Base-by-base conservation (phyloP, 2,888 invertebrate genomes). In the Prosopocoilus inquinatus region DNA sequence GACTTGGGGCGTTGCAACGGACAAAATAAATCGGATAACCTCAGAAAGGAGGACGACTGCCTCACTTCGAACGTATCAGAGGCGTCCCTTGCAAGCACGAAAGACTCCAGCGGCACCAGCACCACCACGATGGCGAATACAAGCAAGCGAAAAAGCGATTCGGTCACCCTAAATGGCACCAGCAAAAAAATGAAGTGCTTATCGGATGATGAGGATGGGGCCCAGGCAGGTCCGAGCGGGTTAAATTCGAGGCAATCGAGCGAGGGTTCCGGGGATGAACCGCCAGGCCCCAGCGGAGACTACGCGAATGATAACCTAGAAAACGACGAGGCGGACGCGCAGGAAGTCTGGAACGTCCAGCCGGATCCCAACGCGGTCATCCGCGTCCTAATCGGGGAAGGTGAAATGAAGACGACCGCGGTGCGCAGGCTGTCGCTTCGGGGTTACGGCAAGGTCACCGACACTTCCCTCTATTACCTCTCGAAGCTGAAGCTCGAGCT, bases 361-460 rank as follows among this genome's bases (percentile, higher is more conserved):
- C 57, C 38, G 51, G 44, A 9, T n/a, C 11, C 3, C 12, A 20
- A 45, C n/a, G 45, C 13, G 9, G 45, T 28, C 47, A n/a, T 20
- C 28, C 16, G 20, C 9, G 12, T 15, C 9, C 4, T 46, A 33
- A 4, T 15, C 13, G 47, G 33, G 2, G 8, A 16, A 46, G 11
- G 12, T 15, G 9, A 44, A 41, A 41, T 41, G 44, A 44, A 44
- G 15, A 44, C 44, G 44, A 44, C 44, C 3, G 44, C 13, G 4
- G 28, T 63, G 13, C 55, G 56, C 12, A 59, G 57, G 13, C 50
- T 75, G 9, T 74, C 74, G 1, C 62, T 75, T 4, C 60, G 76
- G 7, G 75, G 76, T 2, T 74, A 68, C 49, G 55, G 50, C 15
- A 58, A 62, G 45, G 63, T 76, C 13, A 73, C 71, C 4, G 67